Evolutionary conservation across 2,113 vertebrate genomes (phyloP).

Genomic region (Speoplatyrhinus poulsoni): DNA sequence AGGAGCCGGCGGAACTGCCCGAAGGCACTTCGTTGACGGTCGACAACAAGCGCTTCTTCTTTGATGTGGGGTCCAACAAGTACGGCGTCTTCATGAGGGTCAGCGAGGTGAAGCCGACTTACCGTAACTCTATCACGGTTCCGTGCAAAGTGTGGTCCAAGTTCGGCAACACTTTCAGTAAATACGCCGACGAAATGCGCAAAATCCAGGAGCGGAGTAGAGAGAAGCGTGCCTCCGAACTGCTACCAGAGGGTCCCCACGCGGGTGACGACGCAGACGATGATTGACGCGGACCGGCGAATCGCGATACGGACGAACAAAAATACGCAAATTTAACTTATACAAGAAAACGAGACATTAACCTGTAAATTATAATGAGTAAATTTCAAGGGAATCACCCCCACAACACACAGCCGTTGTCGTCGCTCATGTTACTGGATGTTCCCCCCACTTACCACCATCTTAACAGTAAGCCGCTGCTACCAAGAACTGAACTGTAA

Average conservation of each 20-base stretch:
- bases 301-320: conserved; percentile 41
- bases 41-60: conserved; percentile 99
- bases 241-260: conserved; percentile 81
- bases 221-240: conserved; percentile 90
- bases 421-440: conserved; percentile 94
- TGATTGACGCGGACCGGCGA: conserved; percentile 81
- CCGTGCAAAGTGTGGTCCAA: conserved; percentile 99
- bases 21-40: conserved; percentile 98
- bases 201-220: conserved; percentile 96
- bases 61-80: conserved; percentile 98
- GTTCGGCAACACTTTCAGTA: conserved; percentile 97
- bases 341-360: conserved; percentile 60
- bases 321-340: conserved; percentile 55
- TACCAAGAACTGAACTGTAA: conserved; percentile 93
- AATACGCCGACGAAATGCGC: conserved; percentile 98
- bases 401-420: conserved; percentile 82
- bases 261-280: conserved; percentile 88
- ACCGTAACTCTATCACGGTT: conserved; percentile 99
- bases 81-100: conserved; percentile 99
- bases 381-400: conserved; percentile 75
- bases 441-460: conserved; percentile 94
- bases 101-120: conserved; percentile 97
- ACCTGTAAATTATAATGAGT: conserved; percentile 69
- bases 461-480: conserved; percentile 99
- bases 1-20: conserved; percentile 97